phyloP scores from a whole-genome alignment of 1,140 invertebrate species.

The Drosophila ficusphila region DNA sequence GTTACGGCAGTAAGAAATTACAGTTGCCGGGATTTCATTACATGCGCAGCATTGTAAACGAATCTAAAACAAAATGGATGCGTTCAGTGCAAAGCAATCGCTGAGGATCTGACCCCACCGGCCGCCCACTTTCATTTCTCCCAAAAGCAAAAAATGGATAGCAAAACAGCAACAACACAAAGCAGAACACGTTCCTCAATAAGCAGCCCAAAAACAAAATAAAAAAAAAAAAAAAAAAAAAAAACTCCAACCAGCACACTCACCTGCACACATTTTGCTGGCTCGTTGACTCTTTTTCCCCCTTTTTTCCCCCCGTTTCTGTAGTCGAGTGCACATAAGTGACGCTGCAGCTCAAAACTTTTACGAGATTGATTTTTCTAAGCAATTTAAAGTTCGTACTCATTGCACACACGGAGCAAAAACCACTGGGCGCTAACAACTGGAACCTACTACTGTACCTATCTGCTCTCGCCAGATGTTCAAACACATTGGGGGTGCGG shows the following conservation, averaged over 20 bases:
- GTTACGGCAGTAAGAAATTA: slow-evolving; percentile 38
- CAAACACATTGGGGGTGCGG: neutral
- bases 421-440: slow-evolving; percentile 32
- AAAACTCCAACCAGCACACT: slow-evolving; percentile 17
- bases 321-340: slow-evolving; percentile 66
- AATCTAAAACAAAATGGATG: slow-evolving; percentile 58
- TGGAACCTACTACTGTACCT: slow-evolving; percentile 7
- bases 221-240: slow-evolving; percentile 4
- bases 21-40: slow-evolving; percentile 46
- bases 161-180: slow-evolving; percentile 28
- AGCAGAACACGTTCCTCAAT: slow-evolving; percentile 59
- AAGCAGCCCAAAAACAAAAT: slow-evolving; percentile 52
- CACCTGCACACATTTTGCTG: slow-evolving; percentile 55
- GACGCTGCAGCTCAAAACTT: slow-evolving; percentile 66
- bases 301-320: neutral
- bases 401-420: slow-evolving; percentile 40
- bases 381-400: slow-evolving; percentile 76
- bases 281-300: slow-evolving; percentile 54
- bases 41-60: slow-evolving; percentile 39
- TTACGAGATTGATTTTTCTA: slow-evolving; percentile 81
- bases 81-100: slow-evolving; percentile 35
- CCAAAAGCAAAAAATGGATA: slow-evolving; percentile 1
- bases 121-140: neutral
- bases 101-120: slow-evolving; percentile 9
- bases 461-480: slow-evolving; percentile 5